Evolutionary conservation across 2,113 vertebrate species (phyloP).

Genomic region (Scatophagus argus): DNA sequence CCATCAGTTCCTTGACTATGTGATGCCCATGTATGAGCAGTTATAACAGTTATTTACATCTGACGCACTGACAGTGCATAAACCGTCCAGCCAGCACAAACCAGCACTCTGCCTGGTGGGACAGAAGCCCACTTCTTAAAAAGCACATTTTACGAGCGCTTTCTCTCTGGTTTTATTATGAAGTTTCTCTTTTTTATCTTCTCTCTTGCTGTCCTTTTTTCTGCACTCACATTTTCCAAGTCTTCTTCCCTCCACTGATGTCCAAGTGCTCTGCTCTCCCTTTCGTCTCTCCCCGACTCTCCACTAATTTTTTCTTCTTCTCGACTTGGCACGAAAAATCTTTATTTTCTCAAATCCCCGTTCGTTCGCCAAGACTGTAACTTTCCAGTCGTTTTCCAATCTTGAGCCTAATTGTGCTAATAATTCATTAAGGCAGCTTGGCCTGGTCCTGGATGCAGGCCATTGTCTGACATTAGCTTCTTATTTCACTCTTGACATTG

Average conservation of each 20-base stretch:
- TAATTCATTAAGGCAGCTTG: constrained; percentile 64
- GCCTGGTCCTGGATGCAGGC: neutral
- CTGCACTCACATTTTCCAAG: constrained; percentile 66
- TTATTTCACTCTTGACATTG: constrained; percentile 9
- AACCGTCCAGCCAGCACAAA: constrained; percentile 61
- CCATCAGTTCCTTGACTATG: neutral
- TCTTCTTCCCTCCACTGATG: constrained; percentile 45
- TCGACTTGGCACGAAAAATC: constrained; percentile 44
- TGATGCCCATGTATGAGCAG: constrained; percentile 1
- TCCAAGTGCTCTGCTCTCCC: constrained; percentile 3
- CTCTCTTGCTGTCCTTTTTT: constrained; percentile 22
- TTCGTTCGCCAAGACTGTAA: constrained; percentile 47
- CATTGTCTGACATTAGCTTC: neutral
- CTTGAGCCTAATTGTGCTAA: constrained; percentile 57
- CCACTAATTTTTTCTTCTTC: neutral
- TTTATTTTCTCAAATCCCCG: constrained; percentile 35
- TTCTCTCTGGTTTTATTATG: constrained; percentile 41
- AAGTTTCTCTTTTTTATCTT: constrained; percentile 33
- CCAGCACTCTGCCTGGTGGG: constrained; percentile 42
- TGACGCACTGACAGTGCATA: constrained; percentile 45
- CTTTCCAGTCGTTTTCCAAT: constrained; percentile 63
- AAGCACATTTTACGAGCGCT: constrained; percentile 59
- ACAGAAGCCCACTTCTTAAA: constrained; percentile 56
- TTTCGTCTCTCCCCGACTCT: constrained; percentile 6
- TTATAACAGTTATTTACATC: constrained; percentile 40